Evolutionary conservation across 1,140 invertebrate species (phyloP).

Genomic region (Marisa cornuarietis): DNA sequence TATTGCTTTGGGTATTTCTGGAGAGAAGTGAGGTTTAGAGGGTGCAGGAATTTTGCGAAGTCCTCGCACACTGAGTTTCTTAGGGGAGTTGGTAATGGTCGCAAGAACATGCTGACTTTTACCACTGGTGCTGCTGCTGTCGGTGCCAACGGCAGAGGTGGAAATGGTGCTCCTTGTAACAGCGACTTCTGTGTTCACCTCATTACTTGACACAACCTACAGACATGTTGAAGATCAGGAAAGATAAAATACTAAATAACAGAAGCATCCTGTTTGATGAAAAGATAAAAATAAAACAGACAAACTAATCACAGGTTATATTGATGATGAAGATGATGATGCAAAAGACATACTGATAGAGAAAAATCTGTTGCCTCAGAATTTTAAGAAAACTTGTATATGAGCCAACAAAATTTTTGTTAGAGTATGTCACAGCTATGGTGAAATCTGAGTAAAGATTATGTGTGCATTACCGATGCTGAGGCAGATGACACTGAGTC

Average conservation of each 20-base stretch:
- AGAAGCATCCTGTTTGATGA: neutral
- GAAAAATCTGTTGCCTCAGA: too few relatives aligned
- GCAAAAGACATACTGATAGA: neutral
- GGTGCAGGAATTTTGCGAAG: conserved; percentile 19
- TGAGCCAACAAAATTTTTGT: too few relatives aligned
- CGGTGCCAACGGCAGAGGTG: neutral
- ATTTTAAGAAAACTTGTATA: too few relatives aligned
- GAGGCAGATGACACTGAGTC: too few relatives aligned
- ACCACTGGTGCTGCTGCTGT: neutral
- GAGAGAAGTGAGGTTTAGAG: conserved; percentile 20
- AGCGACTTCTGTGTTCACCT: too few relatives aligned
- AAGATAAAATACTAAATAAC: conserved; percentile 21
- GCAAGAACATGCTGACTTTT: neutral
- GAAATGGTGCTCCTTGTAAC: too few relatives aligned
- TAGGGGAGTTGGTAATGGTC: conserved; percentile 22
- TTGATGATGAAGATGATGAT: neutral
- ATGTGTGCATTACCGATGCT: too few relatives aligned
- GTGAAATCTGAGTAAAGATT: too few relatives aligned
- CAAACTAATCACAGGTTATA: conserved; percentile 9
- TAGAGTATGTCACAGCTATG: too few relatives aligned
- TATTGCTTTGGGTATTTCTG: conserved; percentile 9
- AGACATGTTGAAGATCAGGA: conserved; percentile 24
- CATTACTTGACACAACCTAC: neutral
- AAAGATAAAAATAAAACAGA: conserved; percentile 13
- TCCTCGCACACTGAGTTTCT: conserved; percentile 5